Conservation (phyloP, 2,888 invertebrate genomes). For the Campoplex nolae region DNA sequence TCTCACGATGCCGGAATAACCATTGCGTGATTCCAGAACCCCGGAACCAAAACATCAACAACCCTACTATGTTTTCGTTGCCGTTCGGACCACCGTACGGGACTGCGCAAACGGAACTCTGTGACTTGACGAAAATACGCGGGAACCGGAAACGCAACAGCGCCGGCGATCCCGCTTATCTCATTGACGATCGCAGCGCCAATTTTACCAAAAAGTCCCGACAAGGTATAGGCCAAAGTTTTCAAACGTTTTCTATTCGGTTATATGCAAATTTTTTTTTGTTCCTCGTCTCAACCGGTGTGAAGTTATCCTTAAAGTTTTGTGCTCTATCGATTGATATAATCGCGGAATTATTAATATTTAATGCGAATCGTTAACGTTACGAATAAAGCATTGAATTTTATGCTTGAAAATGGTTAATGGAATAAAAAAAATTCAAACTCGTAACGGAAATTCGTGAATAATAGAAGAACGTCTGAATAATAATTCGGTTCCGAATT, state of each 20-base stretch:
- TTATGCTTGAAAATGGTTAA: neutral
- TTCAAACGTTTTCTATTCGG: neutral
- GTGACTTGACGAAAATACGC: constrained; percentile 66
- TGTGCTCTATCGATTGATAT: neutral
- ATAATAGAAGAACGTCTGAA: neutral
- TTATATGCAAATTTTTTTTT: too few species aligned
- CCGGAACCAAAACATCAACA: constrained; percentile 34
- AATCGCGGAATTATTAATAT: neutral
- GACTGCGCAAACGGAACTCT: constrained; percentile 23
- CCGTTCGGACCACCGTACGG: constrained; percentile 33
- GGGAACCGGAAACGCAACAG: constrained; percentile 78
- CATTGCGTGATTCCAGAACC: constrained; percentile 80
- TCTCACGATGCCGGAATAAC: constrained; percentile 76
- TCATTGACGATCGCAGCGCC: constrained; percentile 62
- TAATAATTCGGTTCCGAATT: constrained; percentile 1
- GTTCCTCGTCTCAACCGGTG: neutral
- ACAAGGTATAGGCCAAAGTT: constrained; percentile 76
- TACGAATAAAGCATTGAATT: neutral
- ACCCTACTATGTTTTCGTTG: neutral
- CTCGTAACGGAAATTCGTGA: neutral
- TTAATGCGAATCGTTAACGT: neutral
- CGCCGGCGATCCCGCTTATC: constrained; percentile 70
- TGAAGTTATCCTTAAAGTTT: neutral
- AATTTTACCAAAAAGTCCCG: constrained; percentile 74
- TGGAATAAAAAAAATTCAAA: neutral